Evolutionary conservation across 2,113 vertebrate species (phyloP), one percentile per base, ranked within the genome.

Genomic region (Trichechus manatus): DNA sequence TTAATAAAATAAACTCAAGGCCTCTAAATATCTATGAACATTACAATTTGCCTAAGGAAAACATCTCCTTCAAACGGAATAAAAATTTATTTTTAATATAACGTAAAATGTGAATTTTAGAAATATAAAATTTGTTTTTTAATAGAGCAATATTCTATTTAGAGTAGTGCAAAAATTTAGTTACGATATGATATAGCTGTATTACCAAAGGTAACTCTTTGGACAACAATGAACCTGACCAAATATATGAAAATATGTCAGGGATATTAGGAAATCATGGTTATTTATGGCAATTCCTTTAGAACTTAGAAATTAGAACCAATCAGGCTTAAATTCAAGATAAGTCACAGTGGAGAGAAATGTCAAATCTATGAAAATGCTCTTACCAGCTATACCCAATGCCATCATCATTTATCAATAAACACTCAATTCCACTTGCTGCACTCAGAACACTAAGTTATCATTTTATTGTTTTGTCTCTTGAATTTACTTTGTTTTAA

Each of bases 251-350:
- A 86, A 74, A 91, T 84, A 89, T 47, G 56, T 87, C 59, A 66
- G 44, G 33, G 36, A 91, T 20, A 96, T 89, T 50, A 95, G 70
- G 47, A 84, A 61, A 82, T 88, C 82, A 23, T 20, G 1, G 9
- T 53, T 96, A 93, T 87, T 93, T 89, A 87, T 87, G 94, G 59
- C 8, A 88, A 39, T 93, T 81, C 61, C 31, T 89, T 93, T 89
- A 94, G 63, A 79, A 94, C 39, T 92, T 59, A 87, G 68, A 93
- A 86, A 91, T 96, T 93, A 94, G 82, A 96, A 72, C 89, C 68
- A 97, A 84, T 91, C 77, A 91, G 61, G 53, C 56, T 95, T 68
- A 96, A 96, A 96, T 44, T 96, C 23, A 90, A 88, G 94, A 75
- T 36, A 82, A 53, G 53, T 25, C 44, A 79, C 42, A 31, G 66